Conservation (phyloP, 1,140 invertebrate species). For the Pissodes strobi region DNA sequence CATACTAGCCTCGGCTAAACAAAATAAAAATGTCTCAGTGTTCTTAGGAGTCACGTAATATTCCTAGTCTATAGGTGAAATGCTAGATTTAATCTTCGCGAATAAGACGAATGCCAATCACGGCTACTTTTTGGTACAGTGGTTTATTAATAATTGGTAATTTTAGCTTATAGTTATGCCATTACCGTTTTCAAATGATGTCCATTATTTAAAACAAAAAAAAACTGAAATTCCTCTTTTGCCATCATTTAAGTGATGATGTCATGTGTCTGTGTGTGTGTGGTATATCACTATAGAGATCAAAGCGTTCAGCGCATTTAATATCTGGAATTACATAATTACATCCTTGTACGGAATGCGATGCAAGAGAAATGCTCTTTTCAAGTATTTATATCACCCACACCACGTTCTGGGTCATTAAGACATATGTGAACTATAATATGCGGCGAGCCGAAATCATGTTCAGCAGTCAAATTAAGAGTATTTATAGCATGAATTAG, state of each 20-base stretch:
- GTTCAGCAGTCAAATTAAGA: too few relatives aligned
- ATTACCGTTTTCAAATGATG: neutral
- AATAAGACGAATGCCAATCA: too few relatives aligned
- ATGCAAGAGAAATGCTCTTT: slow-evolving; percentile 16
- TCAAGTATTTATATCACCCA: slow-evolving; percentile 16
- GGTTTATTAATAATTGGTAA: neutral
- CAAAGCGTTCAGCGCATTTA: slow-evolving; percentile 6
- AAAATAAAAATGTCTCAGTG: too few relatives aligned
- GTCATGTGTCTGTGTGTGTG: slow-evolving; percentile 1
- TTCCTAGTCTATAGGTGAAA: too few relatives aligned
- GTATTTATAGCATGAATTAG: too few relatives aligned
- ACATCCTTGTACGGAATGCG: slow-evolving; percentile 25
- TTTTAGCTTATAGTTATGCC: neutral
- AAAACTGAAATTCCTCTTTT: neutral
- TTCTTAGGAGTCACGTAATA: too few relatives aligned
- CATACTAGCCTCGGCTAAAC: too few relatives aligned
- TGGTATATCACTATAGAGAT: slow-evolving; percentile 3
- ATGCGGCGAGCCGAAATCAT: too few relatives aligned
- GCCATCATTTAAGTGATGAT: slow-evolving; percentile 3
- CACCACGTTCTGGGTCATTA: slow-evolving; percentile 12
- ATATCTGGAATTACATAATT: slow-evolving; percentile 23
- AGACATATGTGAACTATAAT: slow-evolving; percentile 14
- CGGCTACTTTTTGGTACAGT: too few relatives aligned
- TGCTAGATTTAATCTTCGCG: too few relatives aligned
- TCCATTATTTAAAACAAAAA: neutral